Evolutionary conservation across 2,888 invertebrate species (phyloP).

Genomic region (Brachylomia viminalis): DNA sequence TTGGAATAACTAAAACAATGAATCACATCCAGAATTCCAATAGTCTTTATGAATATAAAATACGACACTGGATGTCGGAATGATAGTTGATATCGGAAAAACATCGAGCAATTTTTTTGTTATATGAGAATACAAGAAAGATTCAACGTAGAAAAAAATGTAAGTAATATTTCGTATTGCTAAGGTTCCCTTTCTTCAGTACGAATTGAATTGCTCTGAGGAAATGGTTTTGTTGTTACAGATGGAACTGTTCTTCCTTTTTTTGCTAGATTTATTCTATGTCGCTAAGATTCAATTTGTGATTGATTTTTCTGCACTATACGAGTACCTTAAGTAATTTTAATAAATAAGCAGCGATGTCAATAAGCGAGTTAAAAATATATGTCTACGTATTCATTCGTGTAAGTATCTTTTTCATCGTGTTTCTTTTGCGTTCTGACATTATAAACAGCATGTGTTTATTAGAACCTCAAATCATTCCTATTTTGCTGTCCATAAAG

Average conservation of each 20-base stretch:
- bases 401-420: not conserved
- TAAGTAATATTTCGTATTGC: slow-evolving; percentile 59
- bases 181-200: slow-evolving; percentile 45
- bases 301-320: slow-evolving; percentile 1
- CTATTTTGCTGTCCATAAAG: not conserved
- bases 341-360: too few relatives aligned
- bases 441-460: not conserved
- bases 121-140: slow-evolving; percentile 37
- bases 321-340: not conserved
- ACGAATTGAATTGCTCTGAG: slow-evolving; percentile 48
- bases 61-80: slow-evolving; percentile 42
- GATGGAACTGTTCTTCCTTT: slow-evolving; percentile 16
- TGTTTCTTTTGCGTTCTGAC: not conserved
- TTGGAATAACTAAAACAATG: slow-evolving; percentile 47
- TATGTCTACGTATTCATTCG: not conserved
- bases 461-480: not conserved
- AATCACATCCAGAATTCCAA: slow-evolving; percentile 35
- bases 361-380: not conserved
- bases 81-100: slow-evolving; percentile 58
- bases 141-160: slow-evolving; percentile 50
- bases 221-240: slow-evolving; percentile 51
- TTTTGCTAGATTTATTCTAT: slow-evolving; percentile 27
- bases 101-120: slow-evolving; percentile 54
- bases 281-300: slow-evolving; percentile 26
- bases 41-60: slow-evolving; percentile 58